These are phyloP conservation scores for Limosa lapponica DNA, from an alignment of 2,797 vertebrate genomes.

Conservation along the genomic window DNA sequence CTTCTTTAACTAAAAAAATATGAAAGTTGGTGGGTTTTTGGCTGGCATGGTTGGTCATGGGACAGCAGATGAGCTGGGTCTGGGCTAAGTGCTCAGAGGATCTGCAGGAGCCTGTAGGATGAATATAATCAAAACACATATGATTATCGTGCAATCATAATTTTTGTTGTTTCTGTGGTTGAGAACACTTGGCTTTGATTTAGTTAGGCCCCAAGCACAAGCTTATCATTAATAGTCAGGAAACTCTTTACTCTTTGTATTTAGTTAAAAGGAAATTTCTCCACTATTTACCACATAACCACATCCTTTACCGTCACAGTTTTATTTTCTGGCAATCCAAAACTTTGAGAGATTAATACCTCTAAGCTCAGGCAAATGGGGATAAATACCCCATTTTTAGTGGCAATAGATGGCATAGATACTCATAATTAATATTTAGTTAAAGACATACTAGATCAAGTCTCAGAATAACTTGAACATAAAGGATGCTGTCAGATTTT, in stretches of 20 bases:
- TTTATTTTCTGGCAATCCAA: background rate
- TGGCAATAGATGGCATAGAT: background rate
- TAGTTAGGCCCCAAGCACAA: background rate
- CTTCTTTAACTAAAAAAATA: background rate
- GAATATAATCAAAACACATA: background rate
- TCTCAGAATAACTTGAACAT: background rate
- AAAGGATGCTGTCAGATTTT: background rate
- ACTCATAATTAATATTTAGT: background rate
- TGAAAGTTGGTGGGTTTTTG: background rate
- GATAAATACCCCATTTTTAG: background rate
- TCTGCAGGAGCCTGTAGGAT: background rate
- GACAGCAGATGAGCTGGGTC: background rate
- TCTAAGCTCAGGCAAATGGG: background rate
- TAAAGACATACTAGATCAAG: background rate
- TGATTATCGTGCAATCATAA: background rate
- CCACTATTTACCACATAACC: background rate
- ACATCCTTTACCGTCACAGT: background rate
- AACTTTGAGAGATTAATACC: background rate
- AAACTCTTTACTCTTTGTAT: background rate
- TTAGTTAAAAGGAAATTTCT: conserved; percentile 31
- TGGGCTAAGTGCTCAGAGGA: background rate
- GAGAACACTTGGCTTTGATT: conserved; percentile 20
- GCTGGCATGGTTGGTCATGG: background rate
- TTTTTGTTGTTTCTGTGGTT: conserved; percentile 16
- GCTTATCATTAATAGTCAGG: conserved; percentile 25